Base-by-base conservation (phyloP, 2,797 vertebrate species). In the Novumbra hubbsi region DNA sequence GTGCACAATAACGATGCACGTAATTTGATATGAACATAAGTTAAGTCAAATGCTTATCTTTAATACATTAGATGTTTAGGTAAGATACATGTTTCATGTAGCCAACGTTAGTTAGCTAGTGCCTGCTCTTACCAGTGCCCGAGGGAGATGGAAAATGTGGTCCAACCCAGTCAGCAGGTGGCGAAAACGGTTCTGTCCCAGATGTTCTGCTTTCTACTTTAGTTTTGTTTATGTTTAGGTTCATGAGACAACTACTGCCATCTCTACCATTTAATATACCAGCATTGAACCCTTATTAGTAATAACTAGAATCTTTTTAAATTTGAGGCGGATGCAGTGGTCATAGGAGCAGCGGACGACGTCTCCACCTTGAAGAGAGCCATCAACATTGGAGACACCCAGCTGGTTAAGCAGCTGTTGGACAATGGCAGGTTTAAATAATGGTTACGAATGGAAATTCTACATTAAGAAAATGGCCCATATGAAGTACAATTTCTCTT, bases 311-410 rank as follows among this genome's bases (percentile, higher is more conserved):
- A 52, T 52, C 0, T 5, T 45, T 52, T 17, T 52, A 19, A 71
- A 9, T 52, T 52, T 72, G 7, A 34, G 4, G 55, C 73, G 3
- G 32, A 62, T 48, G 21, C 15, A 52, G 57, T 24, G 68, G 60
- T 32, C 2, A 34, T 83, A 73, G 0, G 34, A 1, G 55, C 21
- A 68, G 70, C 88, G 76, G 50, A 95, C 63, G 88, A 90, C 52
- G 88, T 90, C 5, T 90, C 91, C 0, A 57, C 70, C 0, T 86
- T 98, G 55, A 97, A 97, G 91, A 94, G 82, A 79, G 96, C 96
- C 73, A 87, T 99, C 68, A 86, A 85, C 78, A 12, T 76, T 1
- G 94, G 95, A 84, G 91, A 98, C 84, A 72, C 86, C 71, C 70
- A 78, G 0, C 72, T 92, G 57, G 90, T 97, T 62, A 84, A 94